phyloP scores from a whole-genome alignment of 2,888 invertebrate genomes.

The Vesta saturnalis region DNA sequence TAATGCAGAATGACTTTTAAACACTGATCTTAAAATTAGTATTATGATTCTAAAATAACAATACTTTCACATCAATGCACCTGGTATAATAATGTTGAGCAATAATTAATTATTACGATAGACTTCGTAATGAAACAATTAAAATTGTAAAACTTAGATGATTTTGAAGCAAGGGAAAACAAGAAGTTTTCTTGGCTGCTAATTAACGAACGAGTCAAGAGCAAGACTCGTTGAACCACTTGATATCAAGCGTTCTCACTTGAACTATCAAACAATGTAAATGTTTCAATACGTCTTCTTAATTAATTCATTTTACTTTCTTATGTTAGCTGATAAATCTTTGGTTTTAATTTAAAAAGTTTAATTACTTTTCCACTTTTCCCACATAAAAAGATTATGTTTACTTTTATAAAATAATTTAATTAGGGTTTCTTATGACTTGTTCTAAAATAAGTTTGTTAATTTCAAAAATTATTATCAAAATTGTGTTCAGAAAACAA shows the following conservation, averaged over 20 bases:
- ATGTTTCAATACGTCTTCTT: conserved; percentile 12
- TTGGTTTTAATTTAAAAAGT: not conserved
- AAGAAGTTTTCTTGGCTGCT: not conserved
- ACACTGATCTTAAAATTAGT: too few species aligned
- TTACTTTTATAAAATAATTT: not conserved
- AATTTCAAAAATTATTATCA: not conserved
- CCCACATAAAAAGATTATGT: not conserved
- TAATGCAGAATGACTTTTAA: not conserved
- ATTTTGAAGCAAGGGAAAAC: not conserved
- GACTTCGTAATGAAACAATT: not conserved
- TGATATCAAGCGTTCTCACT: conserved; percentile 7
- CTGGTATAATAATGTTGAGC: not conserved
- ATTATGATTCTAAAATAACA: too few species aligned
- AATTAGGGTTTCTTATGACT: not conserved
- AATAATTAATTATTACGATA: not conserved
- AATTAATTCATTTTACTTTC: conserved; percentile 10
- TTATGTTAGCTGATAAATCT: not conserved
- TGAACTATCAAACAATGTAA: conserved; percentile 11
- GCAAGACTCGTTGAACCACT: conserved; percentile 2
- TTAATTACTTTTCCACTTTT: not conserved
- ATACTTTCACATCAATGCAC: not conserved
- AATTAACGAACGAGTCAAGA: conserved; percentile 9
- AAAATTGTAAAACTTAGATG: not conserved
- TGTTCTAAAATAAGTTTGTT: not conserved
- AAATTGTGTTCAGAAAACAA: not conserved